A percentile compares a stretch with the other conserved stretches of the same genome.
Conservation (phyloP, 1,140 invertebrate species). For the Zaprionus lachaisei region DNA sequence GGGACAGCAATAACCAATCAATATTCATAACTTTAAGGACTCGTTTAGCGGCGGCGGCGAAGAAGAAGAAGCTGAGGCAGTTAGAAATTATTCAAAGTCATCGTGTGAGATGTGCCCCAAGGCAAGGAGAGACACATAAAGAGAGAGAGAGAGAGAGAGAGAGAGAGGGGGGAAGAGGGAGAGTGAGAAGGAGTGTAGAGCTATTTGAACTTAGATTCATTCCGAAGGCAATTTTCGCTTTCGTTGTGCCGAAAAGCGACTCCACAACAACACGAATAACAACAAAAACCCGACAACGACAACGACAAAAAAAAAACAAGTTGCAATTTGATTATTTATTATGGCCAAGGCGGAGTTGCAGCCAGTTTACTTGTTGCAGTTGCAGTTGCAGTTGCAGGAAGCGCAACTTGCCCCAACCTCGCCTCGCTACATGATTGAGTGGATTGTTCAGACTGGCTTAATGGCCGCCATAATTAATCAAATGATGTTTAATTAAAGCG, state of each 20-base stretch:
- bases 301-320: constrained; percentile 54
- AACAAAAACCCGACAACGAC: neutral
- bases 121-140: neutral
- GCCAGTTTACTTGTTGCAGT: constrained; percentile 14
- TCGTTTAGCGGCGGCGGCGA: constrained; percentile 22
- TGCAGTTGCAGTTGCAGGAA: constrained; percentile 48
- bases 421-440: constrained; percentile 59
- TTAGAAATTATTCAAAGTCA: constrained; percentile 80
- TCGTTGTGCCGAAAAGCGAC: constrained; percentile 64
- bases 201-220: constrained; percentile 41
- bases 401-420: constrained; percentile 3
- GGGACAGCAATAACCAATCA: constrained; percentile 71
- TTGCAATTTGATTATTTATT: constrained; percentile 81
- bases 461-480: constrained; percentile 70
- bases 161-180: too few species aligned
- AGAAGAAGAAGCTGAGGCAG: constrained; percentile 41
- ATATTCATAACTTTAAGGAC: constrained; percentile 78
- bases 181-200: neutral
- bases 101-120: constrained; percentile 57
- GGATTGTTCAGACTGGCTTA: constrained; percentile 59
- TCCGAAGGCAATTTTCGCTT: constrained; percentile 75
- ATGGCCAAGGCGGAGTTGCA: constrained; percentile 50
- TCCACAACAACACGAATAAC: neutral
- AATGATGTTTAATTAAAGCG: constrained; percentile 73
- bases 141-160: neutral